Evolutionary conservation across 2,797 vertebrate genomes (phyloP), one percentile per base, ranked within the genome.

Genomic region (Meriones psammophilus): DNA sequence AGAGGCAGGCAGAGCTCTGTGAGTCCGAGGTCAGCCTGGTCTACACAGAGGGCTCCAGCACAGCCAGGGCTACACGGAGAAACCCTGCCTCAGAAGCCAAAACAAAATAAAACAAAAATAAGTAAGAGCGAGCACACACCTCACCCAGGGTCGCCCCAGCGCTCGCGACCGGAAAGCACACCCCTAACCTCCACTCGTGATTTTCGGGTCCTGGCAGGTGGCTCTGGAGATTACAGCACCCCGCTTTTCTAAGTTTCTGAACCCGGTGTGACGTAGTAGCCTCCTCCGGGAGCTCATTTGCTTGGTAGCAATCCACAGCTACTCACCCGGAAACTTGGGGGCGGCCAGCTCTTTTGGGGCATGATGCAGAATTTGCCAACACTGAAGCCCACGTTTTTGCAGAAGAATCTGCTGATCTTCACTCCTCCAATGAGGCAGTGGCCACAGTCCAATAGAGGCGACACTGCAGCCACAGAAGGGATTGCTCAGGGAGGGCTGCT

Each of bases 401-500:
- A 99, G 76, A 98, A 46, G 94, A 99, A 98, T 76, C 97, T 98
- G 0, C 96, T 97, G 86, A 98, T 96, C 98, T 99, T 99, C 14
- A 99, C 92, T 71, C 99, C 99, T 92, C 99, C 99, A 2, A 99
- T 97, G 85, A 99, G 98, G 97, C 99, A 99, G 94, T 97, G 98
- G 39, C 99, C 99, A 77, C 99, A 99, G 97, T 99, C 98, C 97
- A 99, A 96, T 73, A 98, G 92, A 7, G 73, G 97, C 9, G 99
- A 99, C 95, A 99, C 99, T 99, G 97, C 18, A 97, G 94, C 0
- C 84, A 87, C 8, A 22, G 71, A 10, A 39, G 66, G 85, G 46
- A 68, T 64, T 0, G 13, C 1, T 3, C 30, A 33, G 54, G 62
- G 79, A 78, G 66, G 58, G 76, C 2, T 20, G 28, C 20, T 14